Conservation (phyloP, 2,113 vertebrate genomes). For the Leucosticte australis region DNA sequence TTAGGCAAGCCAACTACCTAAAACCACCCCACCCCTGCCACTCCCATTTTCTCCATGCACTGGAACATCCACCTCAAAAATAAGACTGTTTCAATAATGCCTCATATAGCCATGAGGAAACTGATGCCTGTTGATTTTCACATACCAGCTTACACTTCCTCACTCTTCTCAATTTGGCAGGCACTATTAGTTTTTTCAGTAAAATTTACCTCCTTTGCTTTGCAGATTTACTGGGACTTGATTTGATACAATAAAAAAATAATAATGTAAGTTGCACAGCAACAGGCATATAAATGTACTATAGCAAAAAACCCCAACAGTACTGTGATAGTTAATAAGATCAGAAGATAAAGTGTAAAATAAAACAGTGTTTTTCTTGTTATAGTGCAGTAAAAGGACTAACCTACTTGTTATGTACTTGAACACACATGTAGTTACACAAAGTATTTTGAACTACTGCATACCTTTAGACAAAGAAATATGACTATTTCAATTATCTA, state of each 20-base stretch:
- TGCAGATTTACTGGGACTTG: not conserved
- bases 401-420: not conserved
- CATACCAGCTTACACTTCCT: not conserved
- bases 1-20: conserved; percentile 17
- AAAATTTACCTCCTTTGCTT: not conserved
- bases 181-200: not conserved
- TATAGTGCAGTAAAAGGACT: not conserved
- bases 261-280: not conserved
- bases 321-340: not conserved
- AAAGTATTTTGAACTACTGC: not conserved
- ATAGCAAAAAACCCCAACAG: not conserved
- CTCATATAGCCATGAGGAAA: not conserved
- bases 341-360: conserved; percentile 15
- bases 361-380: not conserved
- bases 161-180: not conserved
- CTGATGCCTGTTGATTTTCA: not conserved
- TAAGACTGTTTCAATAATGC: not conserved
- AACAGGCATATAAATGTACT: not conserved
- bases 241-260: not conserved
- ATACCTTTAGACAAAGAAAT: not conserved
- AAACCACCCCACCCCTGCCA: conserved; percentile 4
- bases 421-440: not conserved
- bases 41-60: not conserved
- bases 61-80: conserved; percentile 28
- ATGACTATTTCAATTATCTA: not conserved